Evolutionary conservation across 1,140 invertebrate species (phyloP).

Genomic region (Listronotus oregonensis): DNA sequence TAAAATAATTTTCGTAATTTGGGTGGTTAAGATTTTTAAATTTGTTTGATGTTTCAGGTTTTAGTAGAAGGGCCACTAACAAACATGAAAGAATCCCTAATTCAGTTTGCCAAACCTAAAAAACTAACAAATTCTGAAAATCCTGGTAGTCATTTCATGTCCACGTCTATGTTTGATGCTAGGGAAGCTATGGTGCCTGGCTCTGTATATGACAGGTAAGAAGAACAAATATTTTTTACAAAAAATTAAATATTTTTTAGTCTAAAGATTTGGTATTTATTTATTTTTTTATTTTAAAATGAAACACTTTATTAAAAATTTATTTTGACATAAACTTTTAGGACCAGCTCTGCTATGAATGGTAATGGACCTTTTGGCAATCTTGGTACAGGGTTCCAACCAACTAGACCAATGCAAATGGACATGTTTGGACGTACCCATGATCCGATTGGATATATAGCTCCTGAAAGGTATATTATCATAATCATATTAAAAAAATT

Average conservation of each 20-base stretch:
- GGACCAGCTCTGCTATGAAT: constrained; percentile 28
- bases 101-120: constrained; percentile 97
- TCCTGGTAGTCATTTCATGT: constrained; percentile 97
- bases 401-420: constrained; percentile 54
- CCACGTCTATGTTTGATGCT: constrained; percentile 91
- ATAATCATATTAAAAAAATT: no score
- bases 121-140: constrained; percentile 92
- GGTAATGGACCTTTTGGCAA: constrained; percentile 28
- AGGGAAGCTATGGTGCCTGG: constrained; percentile 88
- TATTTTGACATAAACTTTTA: no score
- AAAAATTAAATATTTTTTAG: neutral
- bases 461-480: constrained; percentile 69
- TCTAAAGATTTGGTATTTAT: no score
- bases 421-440: constrained; percentile 73
- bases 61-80: constrained; percentile 97
- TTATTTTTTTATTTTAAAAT: constrained; percentile 1
- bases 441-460: constrained; percentile 93
- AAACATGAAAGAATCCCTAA: constrained; percentile 95
- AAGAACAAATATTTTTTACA: no score
- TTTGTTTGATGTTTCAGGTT: constrained; percentile 6
- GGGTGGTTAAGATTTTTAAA: no score
- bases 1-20: no score
- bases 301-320: no score
- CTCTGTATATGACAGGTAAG: constrained; percentile 71
- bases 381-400: constrained; percentile 23